phyloP scores from a whole-genome alignment of 2,888 invertebrate species.

The Candidula unifasciata region DNA sequence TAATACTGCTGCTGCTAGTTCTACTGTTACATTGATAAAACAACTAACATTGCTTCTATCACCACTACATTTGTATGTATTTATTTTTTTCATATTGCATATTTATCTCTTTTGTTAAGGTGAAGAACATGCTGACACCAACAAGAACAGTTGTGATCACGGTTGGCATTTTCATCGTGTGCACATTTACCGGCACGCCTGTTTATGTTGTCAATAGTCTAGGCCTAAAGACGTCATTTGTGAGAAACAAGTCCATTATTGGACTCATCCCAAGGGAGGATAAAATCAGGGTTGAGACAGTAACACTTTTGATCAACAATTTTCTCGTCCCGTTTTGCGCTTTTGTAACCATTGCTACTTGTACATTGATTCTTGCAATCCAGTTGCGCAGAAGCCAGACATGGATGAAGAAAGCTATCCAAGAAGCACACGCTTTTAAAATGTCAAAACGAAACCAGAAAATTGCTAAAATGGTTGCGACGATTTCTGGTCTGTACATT shows the following conservation, averaged over 20 bases:
- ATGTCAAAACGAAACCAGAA: background rate
- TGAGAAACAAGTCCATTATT: background rate
- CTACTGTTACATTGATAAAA: too few species aligned
- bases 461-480: background rate
- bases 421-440: background rate
- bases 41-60: too few species aligned
- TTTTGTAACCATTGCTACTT: background rate
- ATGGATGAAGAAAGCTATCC: background rate
- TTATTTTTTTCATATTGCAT: background rate
- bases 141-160: background rate
- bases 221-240: background rate
- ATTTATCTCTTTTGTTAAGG: background rate
- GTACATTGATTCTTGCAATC: background rate
- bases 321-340: background rate
- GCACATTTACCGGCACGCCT: background rate
- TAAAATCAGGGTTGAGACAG: background rate
- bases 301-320: background rate
- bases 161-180: background rate
- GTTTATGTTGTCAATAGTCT: background rate
- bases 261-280: background rate
- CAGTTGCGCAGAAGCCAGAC: background rate
- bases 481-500: background rate
- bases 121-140: background rate
- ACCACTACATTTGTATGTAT: too few species aligned
- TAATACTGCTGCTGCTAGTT: too few species aligned